Percentiles rank a stretch among this genome's conserved stretches.
phyloP scores from a whole-genome alignment of 2,113 vertebrate genomes.

The Saguinus midas region DNA sequence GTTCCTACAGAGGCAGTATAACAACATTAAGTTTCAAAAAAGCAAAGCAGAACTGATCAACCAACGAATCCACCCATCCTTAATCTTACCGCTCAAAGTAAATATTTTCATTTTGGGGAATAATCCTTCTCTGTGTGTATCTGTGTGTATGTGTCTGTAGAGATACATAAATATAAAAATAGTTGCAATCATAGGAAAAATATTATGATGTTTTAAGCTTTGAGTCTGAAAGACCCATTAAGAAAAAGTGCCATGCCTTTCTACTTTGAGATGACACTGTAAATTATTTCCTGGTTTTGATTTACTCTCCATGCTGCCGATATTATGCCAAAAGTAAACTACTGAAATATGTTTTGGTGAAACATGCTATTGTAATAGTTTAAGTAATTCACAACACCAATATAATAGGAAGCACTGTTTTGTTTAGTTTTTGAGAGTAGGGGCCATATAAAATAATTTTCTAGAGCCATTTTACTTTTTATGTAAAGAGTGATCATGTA shows the following conservation, averaged over 20 bases:
- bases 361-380: conserved; percentile 69
- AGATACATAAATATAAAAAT: neutral
- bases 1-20: neutral
- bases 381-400: conserved; percentile 67
- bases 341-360: conserved; percentile 63
- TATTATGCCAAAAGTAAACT: conserved; percentile 48
- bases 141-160: neutral
- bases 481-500: neutral
- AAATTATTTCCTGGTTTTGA: conserved; percentile 62
- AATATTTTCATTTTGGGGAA: conserved; percentile 41
- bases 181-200: conserved; percentile 54
- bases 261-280: conserved; percentile 69
- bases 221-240: conserved; percentile 76
- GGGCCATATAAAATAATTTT: conserved; percentile 49
- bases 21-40: neutral
- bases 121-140: neutral
- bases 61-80: neutral
- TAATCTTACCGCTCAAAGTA: conserved; percentile 21
- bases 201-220: conserved; percentile 73
- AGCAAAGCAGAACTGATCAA: conserved; percentile 6
- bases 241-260: conserved; percentile 66
- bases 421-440: conserved; percentile 58
- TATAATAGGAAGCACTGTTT: conserved; percentile 48
- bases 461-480: conserved; percentile 34
- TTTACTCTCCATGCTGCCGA: conserved; percentile 52